Conservation (phyloP, 2,888 invertebrate species). For the Brenthis daphne region DNA sequence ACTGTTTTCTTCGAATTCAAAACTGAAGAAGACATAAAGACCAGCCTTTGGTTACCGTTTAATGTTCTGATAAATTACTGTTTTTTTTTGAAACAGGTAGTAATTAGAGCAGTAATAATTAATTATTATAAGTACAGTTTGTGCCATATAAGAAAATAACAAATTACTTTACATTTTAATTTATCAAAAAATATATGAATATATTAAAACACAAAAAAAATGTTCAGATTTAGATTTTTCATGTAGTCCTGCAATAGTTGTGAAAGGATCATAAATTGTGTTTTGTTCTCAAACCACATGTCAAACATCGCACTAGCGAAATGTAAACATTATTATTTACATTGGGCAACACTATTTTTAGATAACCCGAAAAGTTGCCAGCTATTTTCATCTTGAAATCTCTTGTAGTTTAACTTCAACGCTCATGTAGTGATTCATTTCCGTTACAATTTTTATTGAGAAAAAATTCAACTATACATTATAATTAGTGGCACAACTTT, state of each 20-base stretch:
- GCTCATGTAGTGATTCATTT: constrained; percentile 23
- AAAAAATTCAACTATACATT: background rate
- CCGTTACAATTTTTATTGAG: constrained; percentile 11
- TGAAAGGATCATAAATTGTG: constrained; percentile 41
- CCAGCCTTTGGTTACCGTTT: constrained; percentile 15
- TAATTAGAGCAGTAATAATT: too few relatives aligned
- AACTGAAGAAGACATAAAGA: constrained; percentile 10
- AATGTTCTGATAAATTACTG: constrained; percentile 9
- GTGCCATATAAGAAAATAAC: too few relatives aligned
- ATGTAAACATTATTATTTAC: constrained; percentile 52
- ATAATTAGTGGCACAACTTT: too few relatives aligned
- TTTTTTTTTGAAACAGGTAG: background rate
- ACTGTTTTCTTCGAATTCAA: too few relatives aligned
- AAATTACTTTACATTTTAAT: too few relatives aligned
- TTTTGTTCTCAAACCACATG: constrained; percentile 45
- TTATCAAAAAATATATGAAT: too few relatives aligned
- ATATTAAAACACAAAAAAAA: too few relatives aligned
- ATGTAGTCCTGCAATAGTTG: constrained; percentile 17
- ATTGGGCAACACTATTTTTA: constrained; percentile 46
- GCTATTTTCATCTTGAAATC: constrained; percentile 41
- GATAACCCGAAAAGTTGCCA: constrained; percentile 43
- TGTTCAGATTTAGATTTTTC: too few relatives aligned
- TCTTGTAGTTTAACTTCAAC: constrained; percentile 39
- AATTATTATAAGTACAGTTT: too few relatives aligned
- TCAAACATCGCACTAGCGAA: constrained; percentile 47